Base-by-base conservation (phyloP, 2,113 vertebrate species). In the Telmatochromis bifrenatus region DNA sequence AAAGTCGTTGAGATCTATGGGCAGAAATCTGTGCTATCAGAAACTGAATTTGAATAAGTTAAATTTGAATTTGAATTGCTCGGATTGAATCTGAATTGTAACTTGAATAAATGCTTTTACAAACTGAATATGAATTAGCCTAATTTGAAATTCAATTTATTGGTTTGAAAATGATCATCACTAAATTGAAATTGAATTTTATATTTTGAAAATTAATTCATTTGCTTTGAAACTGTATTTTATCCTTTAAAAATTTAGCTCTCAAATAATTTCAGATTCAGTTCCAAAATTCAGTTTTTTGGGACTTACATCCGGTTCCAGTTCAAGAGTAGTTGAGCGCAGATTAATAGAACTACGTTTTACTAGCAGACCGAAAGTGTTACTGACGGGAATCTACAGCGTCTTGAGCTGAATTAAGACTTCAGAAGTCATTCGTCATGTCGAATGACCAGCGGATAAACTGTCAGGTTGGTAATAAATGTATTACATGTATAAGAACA, bases 241-340 rank as follows among this genome's bases (percentile, higher is more conserved):
- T 54, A 21, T 21, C 10, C 3, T 54, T 54, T 54, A 21, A 54
- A 21, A 54, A 54, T 54, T 4, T 21, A 11, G n/a, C 9, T 21
- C 51, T 54, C n/a, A 0, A 54, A 12, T 54, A 54, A 54, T 21
- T 21, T 12, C 51, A 54, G n/a, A 21, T 54, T 54, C 19, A 49
- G 47, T 49, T 49, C 47, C 5, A n/a, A n/a, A 53, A n/a, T 53
- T 53, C 19, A 53, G 5, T 53, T 53, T 21, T 53, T 53, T 10
- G 5, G 5, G 5, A 53, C 51, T 53, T 11, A 11, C 51, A 21
- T 53, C 19, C 2, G 0, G 51, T 53, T 53, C 9, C 5, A 0
- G 19, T 53, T 10, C 9, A 6, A 10, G 19, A n/a, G 49, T n/a
- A n/a, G 0, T 53, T 0, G 9, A 10, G 49, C 5, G 3, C 49